Evolutionary conservation across 53 echinoderm and acorn worm species (phyloP).

Genomic region (Temnopleurus reevesii): DNA sequence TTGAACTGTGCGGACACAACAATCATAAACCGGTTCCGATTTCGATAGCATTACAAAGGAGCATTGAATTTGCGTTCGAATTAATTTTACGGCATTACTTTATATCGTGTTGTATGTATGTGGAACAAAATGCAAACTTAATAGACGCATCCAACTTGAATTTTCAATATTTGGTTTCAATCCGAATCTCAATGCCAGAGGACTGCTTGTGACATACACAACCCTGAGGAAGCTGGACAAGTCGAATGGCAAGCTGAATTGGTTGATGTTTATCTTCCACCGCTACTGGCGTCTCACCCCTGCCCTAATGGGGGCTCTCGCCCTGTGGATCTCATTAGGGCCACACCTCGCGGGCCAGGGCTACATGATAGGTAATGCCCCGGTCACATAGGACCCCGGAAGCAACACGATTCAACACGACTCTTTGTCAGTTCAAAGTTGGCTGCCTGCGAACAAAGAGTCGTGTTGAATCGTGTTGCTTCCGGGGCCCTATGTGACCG

Average conservation of each 20-base stretch:
- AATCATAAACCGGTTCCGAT: no score
- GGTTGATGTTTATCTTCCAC: constrained; percentile 86
- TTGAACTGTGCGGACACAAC: no score
- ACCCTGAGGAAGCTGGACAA: constrained; percentile 70
- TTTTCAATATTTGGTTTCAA: not conserved
- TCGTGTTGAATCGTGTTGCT: no score
- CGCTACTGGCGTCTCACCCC: constrained; percentile 93
- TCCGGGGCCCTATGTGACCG: no score
- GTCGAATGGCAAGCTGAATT: constrained; percentile 66
- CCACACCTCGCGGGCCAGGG: constrained; percentile 63
- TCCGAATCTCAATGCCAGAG: constrained; percentile 41
- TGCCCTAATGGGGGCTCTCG: constrained; percentile 64
- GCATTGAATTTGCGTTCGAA: no score
- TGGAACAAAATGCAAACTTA: not conserved
- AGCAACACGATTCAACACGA: no score
- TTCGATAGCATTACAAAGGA: no score
- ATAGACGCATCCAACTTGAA: not conserved
- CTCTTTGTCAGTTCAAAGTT: no score
- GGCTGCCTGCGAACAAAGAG: no score
- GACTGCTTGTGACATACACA: constrained; percentile 77
- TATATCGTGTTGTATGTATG: not conserved
- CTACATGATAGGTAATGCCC: not conserved
- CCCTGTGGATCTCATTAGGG: constrained; percentile 66
- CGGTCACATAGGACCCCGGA: no score
- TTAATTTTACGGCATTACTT: not conserved